Percentiles rank a stretch among this genome's conserved stretches.
Conservation (phyloP, 1,140 invertebrate genomes). For the Cydia strobilella region DNA sequence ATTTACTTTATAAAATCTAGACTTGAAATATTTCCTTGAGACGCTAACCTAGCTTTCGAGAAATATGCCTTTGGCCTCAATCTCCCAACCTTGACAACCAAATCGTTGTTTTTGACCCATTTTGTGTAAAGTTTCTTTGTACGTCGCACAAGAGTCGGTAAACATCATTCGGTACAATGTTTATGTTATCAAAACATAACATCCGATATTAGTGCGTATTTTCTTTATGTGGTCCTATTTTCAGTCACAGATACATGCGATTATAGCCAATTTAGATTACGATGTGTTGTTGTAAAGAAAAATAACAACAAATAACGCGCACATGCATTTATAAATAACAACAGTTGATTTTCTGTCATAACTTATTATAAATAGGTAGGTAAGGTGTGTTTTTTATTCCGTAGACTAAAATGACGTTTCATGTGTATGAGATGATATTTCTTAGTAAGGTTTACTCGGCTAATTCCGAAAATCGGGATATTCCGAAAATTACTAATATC, state of each 20-base stretch:
- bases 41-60: conserved; percentile 8
- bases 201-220: background rate
- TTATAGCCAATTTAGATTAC: background rate
- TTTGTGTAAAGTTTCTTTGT: conserved; percentile 18
- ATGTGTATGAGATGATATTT: no score
- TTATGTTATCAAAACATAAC: conserved; percentile 11
- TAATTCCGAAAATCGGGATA: no score
- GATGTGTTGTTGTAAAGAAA: conserved; percentile 1
- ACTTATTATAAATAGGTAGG: background rate
- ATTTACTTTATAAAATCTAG: conserved; percentile 7
- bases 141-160: background rate
- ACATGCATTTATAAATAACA: background rate
- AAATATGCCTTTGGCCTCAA: conserved; percentile 23
- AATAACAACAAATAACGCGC: conserved; percentile 15
- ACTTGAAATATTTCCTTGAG: background rate
- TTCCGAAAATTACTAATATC: no score
- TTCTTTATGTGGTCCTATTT: conserved; percentile 18
- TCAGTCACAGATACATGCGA: conserved; percentile 6
- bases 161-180: background rate
- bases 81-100: conserved; percentile 25
- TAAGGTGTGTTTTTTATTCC: no score
- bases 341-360: no score
- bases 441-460: no score
- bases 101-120: conserved; percentile 8
- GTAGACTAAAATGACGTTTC: no score